phyloP scores from a whole-genome alignment of 2,113 vertebrate species.

The Recurvirostra avosetta region DNA sequence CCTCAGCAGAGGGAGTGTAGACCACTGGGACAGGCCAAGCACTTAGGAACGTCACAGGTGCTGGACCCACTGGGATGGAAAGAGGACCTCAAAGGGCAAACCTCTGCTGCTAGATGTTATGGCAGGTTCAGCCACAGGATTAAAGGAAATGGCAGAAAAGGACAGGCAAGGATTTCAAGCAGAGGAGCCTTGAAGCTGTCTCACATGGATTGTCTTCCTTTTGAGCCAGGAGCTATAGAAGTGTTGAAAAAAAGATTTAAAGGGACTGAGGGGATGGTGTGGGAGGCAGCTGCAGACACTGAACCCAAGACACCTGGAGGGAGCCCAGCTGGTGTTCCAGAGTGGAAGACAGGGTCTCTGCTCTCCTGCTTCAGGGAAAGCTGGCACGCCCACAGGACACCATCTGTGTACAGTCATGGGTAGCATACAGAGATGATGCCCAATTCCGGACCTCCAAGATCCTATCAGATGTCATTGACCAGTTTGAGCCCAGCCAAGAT shows the following conservation, averaged over 20 bases:
- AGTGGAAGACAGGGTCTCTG: background rate
- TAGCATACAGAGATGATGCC: background rate
- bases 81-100: background rate
- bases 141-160: background rate
- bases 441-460: background rate
- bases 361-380: background rate
- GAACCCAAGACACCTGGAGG: background rate
- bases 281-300: background rate
- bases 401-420: background rate
- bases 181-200: background rate
- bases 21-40: background rate
- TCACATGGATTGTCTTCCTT: rapidly evolving
- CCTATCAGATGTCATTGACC: background rate
- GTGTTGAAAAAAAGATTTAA: background rate
- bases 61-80: background rate
- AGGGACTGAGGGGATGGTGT: background rate
- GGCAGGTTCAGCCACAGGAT: background rate
- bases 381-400: background rate
- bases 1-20: background rate
- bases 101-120: background rate
- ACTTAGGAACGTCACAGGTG: background rate
- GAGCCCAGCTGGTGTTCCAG: background rate
- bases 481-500: background rate
- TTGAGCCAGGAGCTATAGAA: background rate
- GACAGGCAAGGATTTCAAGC: background rate